Conservation (phyloP, 2,888 invertebrate species). For the Teleogryllus oceanicus region DNA sequence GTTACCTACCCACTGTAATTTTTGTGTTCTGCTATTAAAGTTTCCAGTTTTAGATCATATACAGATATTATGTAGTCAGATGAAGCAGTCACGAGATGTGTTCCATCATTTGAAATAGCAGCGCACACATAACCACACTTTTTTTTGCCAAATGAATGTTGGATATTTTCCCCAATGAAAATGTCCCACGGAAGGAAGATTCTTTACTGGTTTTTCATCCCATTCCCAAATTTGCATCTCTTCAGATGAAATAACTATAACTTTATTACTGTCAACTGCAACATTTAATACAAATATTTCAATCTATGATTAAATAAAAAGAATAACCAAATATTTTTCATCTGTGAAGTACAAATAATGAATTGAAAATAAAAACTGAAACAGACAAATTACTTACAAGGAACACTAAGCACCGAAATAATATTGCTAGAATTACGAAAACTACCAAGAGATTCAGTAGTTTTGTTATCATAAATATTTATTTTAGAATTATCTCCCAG, state of each 20-base stretch:
- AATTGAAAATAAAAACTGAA: too few relatives aligned
- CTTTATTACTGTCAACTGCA: slow-evolving; percentile 34
- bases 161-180: neutral
- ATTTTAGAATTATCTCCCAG: slow-evolving; percentile 38
- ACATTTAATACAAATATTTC: slow-evolving; percentile 1
- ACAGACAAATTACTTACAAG: slow-evolving; percentile 26
- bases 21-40: slow-evolving; percentile 32
- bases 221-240: slow-evolving; percentile 39
- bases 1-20: slow-evolving; percentile 42
- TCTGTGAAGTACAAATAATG: too few relatives aligned
- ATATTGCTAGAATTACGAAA: slow-evolving; percentile 37
- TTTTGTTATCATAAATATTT: slow-evolving; percentile 38
- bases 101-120: slow-evolving; percentile 48
- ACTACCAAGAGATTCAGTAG: slow-evolving; percentile 38
- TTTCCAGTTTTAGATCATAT: slow-evolving; percentile 44
- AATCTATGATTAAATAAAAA: neutral
- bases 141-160: neutral
- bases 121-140: slow-evolving; percentile 43
- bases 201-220: slow-evolving; percentile 32
- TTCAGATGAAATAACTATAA: slow-evolving; percentile 38
- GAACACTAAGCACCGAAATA: slow-evolving; percentile 39
- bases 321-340: too few relatives aligned
- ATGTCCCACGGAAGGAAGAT: neutral
- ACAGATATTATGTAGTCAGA: slow-evolving; percentile 48
- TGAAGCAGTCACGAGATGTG: slow-evolving; percentile 49